A percentile compares a stretch with the other conserved stretches of the same genome.
Evolutionary conservation across 1,140 invertebrate genomes (phyloP).

Genomic region (Conopomorpha cramerella): DNA sequence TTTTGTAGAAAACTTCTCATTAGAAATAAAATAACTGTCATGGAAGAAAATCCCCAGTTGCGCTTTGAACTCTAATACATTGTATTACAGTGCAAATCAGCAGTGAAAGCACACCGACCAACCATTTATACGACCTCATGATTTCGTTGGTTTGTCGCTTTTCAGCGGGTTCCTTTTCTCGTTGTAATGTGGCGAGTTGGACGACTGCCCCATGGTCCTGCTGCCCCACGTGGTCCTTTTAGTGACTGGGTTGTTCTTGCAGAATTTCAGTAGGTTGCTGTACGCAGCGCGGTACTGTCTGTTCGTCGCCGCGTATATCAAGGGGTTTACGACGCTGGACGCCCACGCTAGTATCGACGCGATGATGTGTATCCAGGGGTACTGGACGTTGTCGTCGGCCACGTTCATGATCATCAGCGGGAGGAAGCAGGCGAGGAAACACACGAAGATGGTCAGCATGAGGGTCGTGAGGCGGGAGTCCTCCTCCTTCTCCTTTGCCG

Average conservation of each 20-base stretch:
- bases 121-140: too few relatives aligned
- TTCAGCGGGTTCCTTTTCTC: constrained; percentile 38
- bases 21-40: too few relatives aligned
- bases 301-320: constrained; percentile 86
- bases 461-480: constrained; percentile 81
- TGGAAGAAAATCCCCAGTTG: too few relatives aligned
- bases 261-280: constrained; percentile 65
- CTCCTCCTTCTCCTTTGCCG: constrained; percentile 64
- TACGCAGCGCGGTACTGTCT: constrained; percentile 81
- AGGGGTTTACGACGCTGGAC: constrained; percentile 83
- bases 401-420: constrained; percentile 87
- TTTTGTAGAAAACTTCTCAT: too few relatives aligned
- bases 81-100: too few relatives aligned
- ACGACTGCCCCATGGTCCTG: constrained; percentile 43
- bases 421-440: constrained; percentile 82
- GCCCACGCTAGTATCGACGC: constrained; percentile 85
- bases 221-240: constrained; percentile 46
- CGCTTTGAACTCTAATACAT: too few relatives aligned
- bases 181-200: constrained; percentile 38
- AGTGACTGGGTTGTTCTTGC: constrained; percentile 32
- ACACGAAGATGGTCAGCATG: constrained; percentile 85
- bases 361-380: constrained; percentile 76
- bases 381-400: constrained; percentile 72
- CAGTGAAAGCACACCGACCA: too few relatives aligned
- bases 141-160: constrained; percentile 38